Evolutionary conservation across 2,797 vertebrate species (phyloP), one percentile per base, ranked within the genome.

Genomic region (Gallirallus australis): DNA sequence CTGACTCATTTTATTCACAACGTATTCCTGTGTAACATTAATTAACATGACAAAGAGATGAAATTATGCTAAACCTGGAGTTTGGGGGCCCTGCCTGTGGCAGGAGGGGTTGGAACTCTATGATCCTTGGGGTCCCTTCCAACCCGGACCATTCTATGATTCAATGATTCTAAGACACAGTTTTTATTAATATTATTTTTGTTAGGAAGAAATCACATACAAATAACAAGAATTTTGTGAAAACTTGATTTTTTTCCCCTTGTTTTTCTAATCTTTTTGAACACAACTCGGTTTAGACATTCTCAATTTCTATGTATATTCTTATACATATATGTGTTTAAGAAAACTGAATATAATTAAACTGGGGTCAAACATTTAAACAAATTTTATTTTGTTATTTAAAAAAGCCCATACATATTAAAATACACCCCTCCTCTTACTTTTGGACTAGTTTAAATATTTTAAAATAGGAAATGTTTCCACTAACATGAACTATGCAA

Each of bases 321-420:
- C 24, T 39, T 66, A 48, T 56, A 35, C 3, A 42, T 53, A 59
- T 16, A 23, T 33, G 73, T 24, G 2, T 24, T 71, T 57, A 73
- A n/a, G 19, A 63, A 24, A 59, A 37, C 27, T 23, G 3, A 19
- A 23, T 80, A 24, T 35, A 71, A 47, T 28, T 76, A 33, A 5
- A n/a, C 3, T 37, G 28, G 6, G 7, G 11, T 53, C 28, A 93
- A 86, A 71, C 9, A 1, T 47, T 11, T 30, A 42, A 13, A 24
- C 0, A 7, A 25, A 65, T 69, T 61, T 54, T n/a, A 45, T 69
- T 64, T 78, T 71, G 4, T 65, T 11, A n/a, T 19, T 63, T 45
- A 5, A 81, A 24, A 11, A 39, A 2, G 0, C 0, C 2, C 7
- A 39, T 35, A 3, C 15, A 35, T 52, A 37, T 35, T 24, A 72